Evolutionary conservation across 2,113 vertebrate genomes (phyloP), one percentile per base, ranked within the genome.

Genomic region (Aptenodytes patagonicus): DNA sequence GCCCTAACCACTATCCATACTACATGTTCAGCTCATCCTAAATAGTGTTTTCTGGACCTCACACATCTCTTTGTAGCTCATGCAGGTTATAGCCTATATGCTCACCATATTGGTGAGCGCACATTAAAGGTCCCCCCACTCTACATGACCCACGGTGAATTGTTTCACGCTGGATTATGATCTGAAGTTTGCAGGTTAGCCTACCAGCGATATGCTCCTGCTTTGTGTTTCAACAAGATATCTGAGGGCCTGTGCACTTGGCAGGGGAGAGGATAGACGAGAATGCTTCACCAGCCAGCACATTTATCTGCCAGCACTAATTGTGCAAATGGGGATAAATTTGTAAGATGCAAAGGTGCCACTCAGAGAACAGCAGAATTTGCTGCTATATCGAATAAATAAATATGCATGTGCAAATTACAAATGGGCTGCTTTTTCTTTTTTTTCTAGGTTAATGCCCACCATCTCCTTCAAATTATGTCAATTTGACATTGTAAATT

Each of bases 331-430:
- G 44, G 87, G 95, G 80, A 96, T 73, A 96, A 95, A 97, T 92
- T 52, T 96, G 80, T 87, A 93, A 95, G 91, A 95, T 96, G 87
- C 87, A 92, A 95, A 97, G 91, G 94, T 95, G 70, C 83, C 0
- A 1, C 90, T 94, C 80, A 60, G 70, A 97, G 77, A 96, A 95
- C 51, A 87, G 70, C 62, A 91, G 77, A 95, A 92, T 92, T 90
- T 96, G 42, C 87, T 95, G 79, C 65, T 95, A 57, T 94, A 93
- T 90, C 2, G 22, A 83, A 95, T 90, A 96, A 97, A 97, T 95
- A 96, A 96, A 94, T 96, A 97, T 92, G 79, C 79, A 92, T 92
- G 96, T 94, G 96, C 70, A 97, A 93, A 97, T 96, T 89, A 87
- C 22, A 90, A 81, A 90, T 44, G n/a, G 24, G 32, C 5, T 93